Evolutionary conservation across 35 echinoderm and acorn worm genomes (phyloP), one percentile per base, ranked within the genome.

Genomic region (Stichopus chloronotus): DNA sequence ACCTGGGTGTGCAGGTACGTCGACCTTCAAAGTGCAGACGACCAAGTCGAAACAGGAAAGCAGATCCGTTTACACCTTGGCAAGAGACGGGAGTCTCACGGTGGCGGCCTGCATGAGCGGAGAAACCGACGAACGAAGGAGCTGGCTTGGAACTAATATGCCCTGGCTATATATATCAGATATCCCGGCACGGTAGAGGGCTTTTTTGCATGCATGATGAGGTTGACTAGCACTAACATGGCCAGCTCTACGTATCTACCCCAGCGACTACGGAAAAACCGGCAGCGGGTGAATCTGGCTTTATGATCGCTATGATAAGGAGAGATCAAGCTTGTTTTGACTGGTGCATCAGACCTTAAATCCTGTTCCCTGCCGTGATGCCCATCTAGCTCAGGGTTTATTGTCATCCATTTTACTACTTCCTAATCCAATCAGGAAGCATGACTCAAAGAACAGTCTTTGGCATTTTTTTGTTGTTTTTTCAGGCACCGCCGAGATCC

Each of bases 21-120:
- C 57, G 82, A 85, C 82, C 82, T 85, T 85, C 55, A 85, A 85
- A 85, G 82, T 85, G 82, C 82, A 85, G 82, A 85, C 82, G 58
- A 21, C 82, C 82, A 53, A 53, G 24, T 7, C 24, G 55, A 85
- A 43, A 85, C 54, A 85, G 82, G 82, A 85, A 85, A 58, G 14
- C 30, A 43, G 30, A 43, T 43, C 30, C 30, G 30, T 43, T 43
- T 43, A 43, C 30, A 43, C 30, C 30, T 43, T 43, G 30, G 30
- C 30, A 43, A 43, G 30, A 43, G 30, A 43, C 30, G 30, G 30
- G 30, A 43, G 30, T 43, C 30, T 43, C 30, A 43, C 30, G 30
- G 30, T 43, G 30, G 30, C 30, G 30, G 30, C 30, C 30, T 43
- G 30, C 30, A 3, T 3, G 0, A 43, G 30, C 30, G 30, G 30